Base-by-base conservation (phyloP, 2,113 vertebrate genomes). In the Gobio gobio region DNA sequence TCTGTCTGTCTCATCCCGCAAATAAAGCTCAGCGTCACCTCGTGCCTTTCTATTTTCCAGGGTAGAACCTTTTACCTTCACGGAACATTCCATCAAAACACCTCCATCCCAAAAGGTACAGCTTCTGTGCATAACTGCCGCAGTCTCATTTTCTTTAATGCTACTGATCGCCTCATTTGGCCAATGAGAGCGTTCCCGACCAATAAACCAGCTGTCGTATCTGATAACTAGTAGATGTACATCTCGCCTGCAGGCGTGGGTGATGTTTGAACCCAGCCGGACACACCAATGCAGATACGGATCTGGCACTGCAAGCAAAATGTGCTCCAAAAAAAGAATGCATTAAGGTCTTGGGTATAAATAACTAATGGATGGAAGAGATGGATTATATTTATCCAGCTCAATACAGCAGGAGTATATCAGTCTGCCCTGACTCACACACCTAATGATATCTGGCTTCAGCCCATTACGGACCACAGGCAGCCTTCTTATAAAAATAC, bases 301-400 rank as follows among this genome's bases (percentile, higher is more conserved):
- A 88, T 86, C 87, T 84, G 77, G 40, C 66, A 33, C 76, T 70
- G 68, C 61, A 43, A 75, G 63, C 66, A 70, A 66, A 86, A 84
- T 84, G 85, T 72, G 20, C 51, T 63, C 40, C 83, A 68, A 86
- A 84, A 88, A 83, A 77, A 68, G 49, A 80, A 78, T 84, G 66
- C 82, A 86, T 86, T 92, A 92, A 76, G 90, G 90, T 88, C 92
- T 91, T 90, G 83, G 90, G 88, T 90, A 91, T 89, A 88, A 92
- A 93, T 91, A 94, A 92, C 93, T 94, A 94, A 94, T 93, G 92
- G 93, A 93, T 91, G 84, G 89, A 91, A 93, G 92, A 91, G 91
- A 92, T 88, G 92, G 92, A 94, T 94, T 94, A 94, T 94, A 94
- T 93, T 93, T 94, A 93, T 93, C 91, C 93, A 92, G 94, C 92